Evolutionary conservation across 53 echinoderm and acorn worm species (phyloP).

Genomic region (Mesocentrotus franciscanus): DNA sequence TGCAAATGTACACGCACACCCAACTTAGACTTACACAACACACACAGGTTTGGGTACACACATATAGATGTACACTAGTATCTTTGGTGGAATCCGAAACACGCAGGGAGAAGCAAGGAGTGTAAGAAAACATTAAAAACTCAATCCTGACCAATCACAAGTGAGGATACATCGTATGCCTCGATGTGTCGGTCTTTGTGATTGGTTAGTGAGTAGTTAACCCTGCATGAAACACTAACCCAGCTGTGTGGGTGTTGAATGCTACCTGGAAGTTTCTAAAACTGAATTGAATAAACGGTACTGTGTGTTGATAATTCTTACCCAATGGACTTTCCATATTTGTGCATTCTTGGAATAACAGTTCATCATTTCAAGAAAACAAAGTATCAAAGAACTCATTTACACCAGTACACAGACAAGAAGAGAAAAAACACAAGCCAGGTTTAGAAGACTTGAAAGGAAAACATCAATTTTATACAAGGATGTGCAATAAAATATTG

Average conservation of each 20-base stretch:
- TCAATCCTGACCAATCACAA: slow-evolving; percentile 1
- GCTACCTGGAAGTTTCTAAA: slow-evolving; percentile 57
- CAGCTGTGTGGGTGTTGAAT: slow-evolving; percentile 47
- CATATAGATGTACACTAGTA: slow-evolving; percentile 34
- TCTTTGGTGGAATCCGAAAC: slow-evolving; percentile 57
- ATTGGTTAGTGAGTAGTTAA: slow-evolving; percentile 29
- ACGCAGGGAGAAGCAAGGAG: slow-evolving; percentile 56
- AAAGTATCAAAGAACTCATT: slow-evolving; percentile 1
- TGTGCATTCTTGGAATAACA: slow-evolving; percentile 29
- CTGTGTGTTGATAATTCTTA: slow-evolving; percentile 44
- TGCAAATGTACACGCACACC: slow-evolving; percentile 43
- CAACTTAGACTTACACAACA: slow-evolving; percentile 28
- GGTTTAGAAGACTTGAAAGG: background rate
- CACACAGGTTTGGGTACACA: slow-evolving; percentile 25
- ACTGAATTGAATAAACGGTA: slow-evolving; percentile 49
- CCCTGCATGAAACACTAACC: slow-evolving; percentile 4
- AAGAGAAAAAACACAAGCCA: background rate
- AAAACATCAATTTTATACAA: background rate
- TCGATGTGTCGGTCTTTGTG: background rate
- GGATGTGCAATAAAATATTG: background rate
- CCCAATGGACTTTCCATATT: slow-evolving; percentile 28
- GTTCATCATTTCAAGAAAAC: background rate
- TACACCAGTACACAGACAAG: slow-evolving; percentile 9
- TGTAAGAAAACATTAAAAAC: slow-evolving; percentile 31
- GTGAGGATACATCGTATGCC: background rate